Evolutionary conservation across 2,888 invertebrate species (phyloP).

Genomic region (Diaprepes abbreviatus): DNA sequence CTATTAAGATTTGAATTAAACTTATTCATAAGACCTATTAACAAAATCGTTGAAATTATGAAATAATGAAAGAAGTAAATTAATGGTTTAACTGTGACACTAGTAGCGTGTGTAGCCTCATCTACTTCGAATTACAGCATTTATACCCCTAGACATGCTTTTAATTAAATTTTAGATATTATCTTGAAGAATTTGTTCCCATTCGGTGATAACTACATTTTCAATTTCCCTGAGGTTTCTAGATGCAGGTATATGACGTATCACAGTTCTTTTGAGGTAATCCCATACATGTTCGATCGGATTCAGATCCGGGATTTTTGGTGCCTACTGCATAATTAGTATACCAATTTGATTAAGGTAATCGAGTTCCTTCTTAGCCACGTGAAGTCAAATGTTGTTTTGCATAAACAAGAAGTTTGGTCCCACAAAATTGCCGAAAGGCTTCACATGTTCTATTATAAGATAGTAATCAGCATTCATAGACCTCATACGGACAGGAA

Average conservation of each 20-base stretch:
- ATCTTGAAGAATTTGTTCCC: constrained; percentile 14
- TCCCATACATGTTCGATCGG: constrained; percentile 6
- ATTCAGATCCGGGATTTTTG: constrained; percentile 19
- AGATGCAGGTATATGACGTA: neutral
- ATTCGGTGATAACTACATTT: constrained; percentile 9
- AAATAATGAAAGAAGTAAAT: neutral
- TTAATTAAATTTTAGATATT: neutral
- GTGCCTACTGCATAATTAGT: constrained; percentile 19
- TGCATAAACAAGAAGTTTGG: neutral
- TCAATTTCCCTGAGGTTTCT: neutral
- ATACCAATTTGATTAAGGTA: constrained; percentile 13
- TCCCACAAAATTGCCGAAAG: neutral
- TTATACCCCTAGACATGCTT: neutral
- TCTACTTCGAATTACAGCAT: constrained; percentile 2
- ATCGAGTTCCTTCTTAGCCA: constrained; percentile 12
- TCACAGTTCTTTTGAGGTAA: neutral
- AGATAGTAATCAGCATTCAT: neutral
- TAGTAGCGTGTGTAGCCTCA: constrained; percentile 2
- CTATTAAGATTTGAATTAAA: neutral
- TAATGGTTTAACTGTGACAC: constrained; percentile 13
- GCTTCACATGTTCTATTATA: constrained; percentile 17
- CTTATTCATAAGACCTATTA: neutral
- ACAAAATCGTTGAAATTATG: neutral
- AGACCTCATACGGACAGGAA: too few relatives aligned
- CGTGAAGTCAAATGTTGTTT: constrained; percentile 11